Percentiles rank a stretch among this genome's conserved stretches.
Evolutionary conservation across 2,113 vertebrate species (phyloP).

Genomic region (Petrocephalus microphthalmus): DNA sequence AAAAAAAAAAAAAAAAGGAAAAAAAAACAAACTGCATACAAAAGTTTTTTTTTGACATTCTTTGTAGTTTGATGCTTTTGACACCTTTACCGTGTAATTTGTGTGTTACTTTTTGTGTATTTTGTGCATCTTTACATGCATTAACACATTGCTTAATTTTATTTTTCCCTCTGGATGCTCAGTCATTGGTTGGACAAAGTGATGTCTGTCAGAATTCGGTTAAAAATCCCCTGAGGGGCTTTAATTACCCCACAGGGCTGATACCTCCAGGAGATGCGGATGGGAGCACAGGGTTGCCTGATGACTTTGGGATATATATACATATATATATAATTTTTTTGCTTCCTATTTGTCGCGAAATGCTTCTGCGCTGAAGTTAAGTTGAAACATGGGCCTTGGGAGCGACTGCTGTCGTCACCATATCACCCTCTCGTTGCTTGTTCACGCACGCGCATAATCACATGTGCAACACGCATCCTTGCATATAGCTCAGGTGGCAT

Average conservation of each 20-base stretch:
- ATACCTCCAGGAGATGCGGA: neutral
- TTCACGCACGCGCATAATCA: slow-evolving; percentile 7
- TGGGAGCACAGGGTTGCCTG: neutral
- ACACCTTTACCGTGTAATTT: slow-evolving; percentile 18
- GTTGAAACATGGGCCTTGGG: neutral
- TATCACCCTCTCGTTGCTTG: neutral
- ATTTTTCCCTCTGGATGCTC: neutral
- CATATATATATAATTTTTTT: neutral
- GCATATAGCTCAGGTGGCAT: slow-evolving; percentile 16
- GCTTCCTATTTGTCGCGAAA: neutral
- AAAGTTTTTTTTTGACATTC: neutral
- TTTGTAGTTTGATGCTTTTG: neutral
- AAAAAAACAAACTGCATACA: neutral
- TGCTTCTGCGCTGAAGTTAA: slow-evolving; percentile 5
- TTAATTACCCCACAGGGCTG: neutral
- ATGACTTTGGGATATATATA: neutral
- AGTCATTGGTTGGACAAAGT: neutral
- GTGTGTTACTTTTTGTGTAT: slow-evolving; percentile 14
- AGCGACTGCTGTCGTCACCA: neutral
- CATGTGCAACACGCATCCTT: neutral
- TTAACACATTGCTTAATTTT: slow-evolving; percentile 7
- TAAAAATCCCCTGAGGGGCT: neutral
- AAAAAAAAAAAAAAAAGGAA: neutral
- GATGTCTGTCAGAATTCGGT: neutral
- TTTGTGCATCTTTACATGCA: slow-evolving; percentile 11